Conservation (phyloP, 1,140 invertebrate species). For the Nymphalis io region DNA sequence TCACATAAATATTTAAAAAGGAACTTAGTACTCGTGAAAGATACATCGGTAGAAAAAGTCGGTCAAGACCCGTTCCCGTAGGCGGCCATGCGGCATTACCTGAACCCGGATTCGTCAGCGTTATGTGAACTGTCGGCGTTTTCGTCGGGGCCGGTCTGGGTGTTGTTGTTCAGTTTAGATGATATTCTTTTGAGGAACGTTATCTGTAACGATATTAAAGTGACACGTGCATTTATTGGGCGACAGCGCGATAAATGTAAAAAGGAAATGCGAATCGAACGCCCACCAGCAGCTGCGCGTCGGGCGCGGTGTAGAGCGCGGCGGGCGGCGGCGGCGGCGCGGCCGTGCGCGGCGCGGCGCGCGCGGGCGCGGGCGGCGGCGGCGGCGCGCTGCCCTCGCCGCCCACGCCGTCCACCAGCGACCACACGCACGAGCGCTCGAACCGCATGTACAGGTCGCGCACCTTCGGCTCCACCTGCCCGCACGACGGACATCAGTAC, state of each 20-base stretch:
- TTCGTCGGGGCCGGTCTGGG: constrained; percentile 45
- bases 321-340: constrained; percentile 50
- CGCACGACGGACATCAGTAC: too few relatives aligned
- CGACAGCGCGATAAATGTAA: too few relatives aligned
- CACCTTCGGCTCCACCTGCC: constrained; percentile 64
- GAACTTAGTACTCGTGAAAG: not conserved
- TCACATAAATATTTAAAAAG: too few relatives aligned
- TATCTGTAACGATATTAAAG: constrained; percentile 48
- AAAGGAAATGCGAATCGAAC: too few relatives aligned
- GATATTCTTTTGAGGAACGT: constrained; percentile 67
- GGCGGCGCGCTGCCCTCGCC: constrained; percentile 49
- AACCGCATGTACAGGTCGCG: constrained; percentile 69
- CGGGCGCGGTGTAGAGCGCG: constrained; percentile 56
- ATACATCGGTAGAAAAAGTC: too few relatives aligned
- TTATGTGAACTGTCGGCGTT: constrained; percentile 31
- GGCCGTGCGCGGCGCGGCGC: constrained; percentile 44
- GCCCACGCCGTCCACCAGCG: constrained; percentile 57
- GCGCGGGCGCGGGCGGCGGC: constrained; percentile 39
- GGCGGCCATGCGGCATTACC: too few relatives aligned
- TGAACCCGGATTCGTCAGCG: constrained; percentile 49
- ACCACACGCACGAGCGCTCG: constrained; percentile 67
- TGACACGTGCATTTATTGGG: too few relatives aligned
- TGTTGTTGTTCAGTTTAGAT: constrained; percentile 73
- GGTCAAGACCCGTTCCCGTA: too few relatives aligned
- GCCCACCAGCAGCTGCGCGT: constrained; percentile 58